Base-by-base conservation (phyloP, 2,888 invertebrate genomes). In the Trilocha varians region DNA sequence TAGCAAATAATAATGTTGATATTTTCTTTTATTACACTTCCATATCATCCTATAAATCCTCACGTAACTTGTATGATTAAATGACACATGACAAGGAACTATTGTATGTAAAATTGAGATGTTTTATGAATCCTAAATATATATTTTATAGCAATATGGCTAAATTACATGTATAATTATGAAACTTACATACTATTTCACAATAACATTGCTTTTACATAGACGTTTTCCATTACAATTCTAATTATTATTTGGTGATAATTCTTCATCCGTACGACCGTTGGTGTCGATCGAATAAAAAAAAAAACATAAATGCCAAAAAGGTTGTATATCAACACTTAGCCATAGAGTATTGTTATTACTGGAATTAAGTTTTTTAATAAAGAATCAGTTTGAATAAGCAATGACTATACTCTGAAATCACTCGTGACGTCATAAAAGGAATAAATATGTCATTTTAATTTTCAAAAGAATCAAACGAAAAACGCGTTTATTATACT, bases 51-150 rank as follows among this genome's bases (percentile, higher is more conserved):
- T 70, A 73, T 70, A 66, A 62, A 68, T 67, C 71, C 59, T 65
- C 70, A 70, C 66, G 70, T 74, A 71, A 78, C 65, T 70, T 66
- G 68, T 79, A 78, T 69, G 76, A 74, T 74, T 76, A 78, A 73
- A 86, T 85, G 85, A 86, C 86, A 86, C 86, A 82, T 83, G 71
- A 78, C 68, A 82, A 86, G 86, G 86, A 86, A 86, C 86, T 84
- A 78, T 86, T 80, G 85, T 70, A 79, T 74, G 65, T 73, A 65
- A 71, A 82, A 75, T 79, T 76, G 79, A 80, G 76, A 79, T 79
- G 78, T 70, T 66, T 68, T 52, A 67, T 69, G 70, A 68, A 57
- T 16, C 66, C 67, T 65, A 70, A 69, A 51, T 60, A 63, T 63
- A 70, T 65, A 67, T 67, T 68, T 65, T 59, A 70, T 68, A 78